Base-by-base conservation (phyloP, 2,797 vertebrate species). In the Falco columbarius region DNA sequence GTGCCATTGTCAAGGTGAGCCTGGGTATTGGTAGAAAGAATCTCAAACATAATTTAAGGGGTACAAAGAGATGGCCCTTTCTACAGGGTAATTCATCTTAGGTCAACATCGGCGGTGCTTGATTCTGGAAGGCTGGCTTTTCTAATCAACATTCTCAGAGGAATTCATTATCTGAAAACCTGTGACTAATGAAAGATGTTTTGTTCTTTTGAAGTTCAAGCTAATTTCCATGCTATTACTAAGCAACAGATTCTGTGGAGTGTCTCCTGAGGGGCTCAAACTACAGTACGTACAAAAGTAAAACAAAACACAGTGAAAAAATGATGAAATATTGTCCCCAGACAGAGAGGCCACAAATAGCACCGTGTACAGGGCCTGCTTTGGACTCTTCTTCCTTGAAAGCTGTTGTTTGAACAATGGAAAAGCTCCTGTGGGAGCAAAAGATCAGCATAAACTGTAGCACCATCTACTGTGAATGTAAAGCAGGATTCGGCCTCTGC, bases 171-270 rank as follows among this genome's bases (percentile, higher is more conserved):
- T 98, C 96, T 98, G 97, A 96, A 97, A 98, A 95, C 95, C 95
- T 91, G 82, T 96, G 97, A 97, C 97, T 98, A 98, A 98, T 98
- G 98, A 98, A 97, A 97, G 62, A 76, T 95, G 96, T 97, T 97
- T 96, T 95, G 98, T 98, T 98, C 98, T 98, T 98, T 98, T 98
- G 98, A 98, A 98, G 98, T 98, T 98, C 96, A 97, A 96, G 96
- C 97, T 98, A 97, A 98, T 98, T 98, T 98, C 89, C 84, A 92
- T 97, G 76, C 72, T 82, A 98, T 98, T 98, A 98, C 98, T 98
- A 98, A 98, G 98, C 98, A 99, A 98, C 98, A 97, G 97, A 95
- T 98, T 98, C 97, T 98, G 93, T 94, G 95, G 94, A 96, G 96
- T 94, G 96, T 98, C 98, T 98, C 97, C 87, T 86, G 89, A 96